These are phyloP conservation scores for Creontiades dilutus DNA, from an alignment of 2,888 invertebrate species.

Conservation along the genomic window DNA sequence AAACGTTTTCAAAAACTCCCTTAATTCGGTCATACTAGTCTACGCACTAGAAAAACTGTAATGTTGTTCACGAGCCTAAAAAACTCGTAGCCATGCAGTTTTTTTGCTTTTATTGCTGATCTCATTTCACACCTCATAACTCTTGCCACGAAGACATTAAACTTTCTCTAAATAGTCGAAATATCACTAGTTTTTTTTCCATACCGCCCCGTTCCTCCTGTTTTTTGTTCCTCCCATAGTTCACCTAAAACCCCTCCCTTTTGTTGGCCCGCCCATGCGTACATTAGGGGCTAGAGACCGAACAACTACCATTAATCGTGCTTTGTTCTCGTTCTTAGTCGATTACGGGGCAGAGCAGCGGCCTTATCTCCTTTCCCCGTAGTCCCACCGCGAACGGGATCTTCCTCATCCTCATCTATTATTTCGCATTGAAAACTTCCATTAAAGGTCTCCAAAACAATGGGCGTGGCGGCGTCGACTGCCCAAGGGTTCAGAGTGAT, in stretches of 20 bases:
- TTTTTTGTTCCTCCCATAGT: background rate
- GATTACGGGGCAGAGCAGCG: background rate
- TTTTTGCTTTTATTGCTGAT: too few relatives aligned
- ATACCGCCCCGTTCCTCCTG: background rate
- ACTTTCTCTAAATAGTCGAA: too few relatives aligned
- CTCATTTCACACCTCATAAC: too few relatives aligned
- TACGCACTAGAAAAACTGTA: too few relatives aligned
- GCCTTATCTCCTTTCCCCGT: conserved; percentile 27
- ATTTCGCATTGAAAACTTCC: conserved; percentile 40
- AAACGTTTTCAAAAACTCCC: too few relatives aligned
- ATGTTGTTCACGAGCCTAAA: too few relatives aligned
- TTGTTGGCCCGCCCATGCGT: conserved; percentile 41
- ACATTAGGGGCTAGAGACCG: conserved; percentile 6
- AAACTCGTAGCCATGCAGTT: too few relatives aligned
- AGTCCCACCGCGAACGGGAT: background rate
- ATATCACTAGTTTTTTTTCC: too few relatives aligned
- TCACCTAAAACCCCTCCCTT: conserved; percentile 16
- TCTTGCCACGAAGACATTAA: too few relatives aligned
- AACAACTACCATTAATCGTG: conserved; percentile 41
- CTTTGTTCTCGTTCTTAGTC: conserved; percentile 48
- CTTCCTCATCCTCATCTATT: conserved; percentile 28
- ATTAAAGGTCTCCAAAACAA: background rate
- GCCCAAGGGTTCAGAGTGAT: conserved; percentile 3
- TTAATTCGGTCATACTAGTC: too few relatives aligned
- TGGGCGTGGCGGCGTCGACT: conserved; percentile 26